Percentiles rank a stretch among this genome's conserved stretches.
phyloP scores from a whole-genome alignment of 2,113 vertebrate species.

The Pseudonaja textilis region DNA sequence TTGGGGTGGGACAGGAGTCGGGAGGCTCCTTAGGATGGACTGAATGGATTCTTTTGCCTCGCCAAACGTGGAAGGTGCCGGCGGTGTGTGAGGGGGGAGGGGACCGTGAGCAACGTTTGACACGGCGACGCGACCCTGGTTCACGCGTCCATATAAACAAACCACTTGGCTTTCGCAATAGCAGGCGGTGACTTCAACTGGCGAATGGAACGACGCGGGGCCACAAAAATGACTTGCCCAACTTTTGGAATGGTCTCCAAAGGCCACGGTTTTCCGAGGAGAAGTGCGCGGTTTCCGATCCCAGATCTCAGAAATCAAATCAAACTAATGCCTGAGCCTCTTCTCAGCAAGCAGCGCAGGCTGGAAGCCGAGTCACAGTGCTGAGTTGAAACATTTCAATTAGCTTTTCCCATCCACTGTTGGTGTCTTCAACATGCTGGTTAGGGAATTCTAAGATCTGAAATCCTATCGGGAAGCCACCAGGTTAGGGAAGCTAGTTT shows the following conservation, averaged over 20 bases:
- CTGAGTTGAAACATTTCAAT: not conserved
- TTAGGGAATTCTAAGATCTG: not conserved
- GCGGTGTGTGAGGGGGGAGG: no score
- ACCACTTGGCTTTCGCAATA: not conserved
- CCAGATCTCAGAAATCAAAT: not conserved
- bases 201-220: not conserved
- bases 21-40: not conserved
- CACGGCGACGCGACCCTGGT: not conserved
- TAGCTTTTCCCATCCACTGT: not conserved
- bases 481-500: not conserved
- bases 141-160: not conserved
- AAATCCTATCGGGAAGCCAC: not conserved
- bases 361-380: not conserved
- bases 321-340: not conserved
- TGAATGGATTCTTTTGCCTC: not conserved
- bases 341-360: not conserved
- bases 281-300: not conserved
- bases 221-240: no score
- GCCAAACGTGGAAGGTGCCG: not conserved
- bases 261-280: not conserved
- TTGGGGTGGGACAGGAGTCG: not conserved
- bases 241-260: not conserved
- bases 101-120: not conserved
- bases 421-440: not conserved
- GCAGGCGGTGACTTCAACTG: not conserved